Conservation (phyloP, 2,797 vertebrate species). For the Peromyscus eremicus region DNA sequence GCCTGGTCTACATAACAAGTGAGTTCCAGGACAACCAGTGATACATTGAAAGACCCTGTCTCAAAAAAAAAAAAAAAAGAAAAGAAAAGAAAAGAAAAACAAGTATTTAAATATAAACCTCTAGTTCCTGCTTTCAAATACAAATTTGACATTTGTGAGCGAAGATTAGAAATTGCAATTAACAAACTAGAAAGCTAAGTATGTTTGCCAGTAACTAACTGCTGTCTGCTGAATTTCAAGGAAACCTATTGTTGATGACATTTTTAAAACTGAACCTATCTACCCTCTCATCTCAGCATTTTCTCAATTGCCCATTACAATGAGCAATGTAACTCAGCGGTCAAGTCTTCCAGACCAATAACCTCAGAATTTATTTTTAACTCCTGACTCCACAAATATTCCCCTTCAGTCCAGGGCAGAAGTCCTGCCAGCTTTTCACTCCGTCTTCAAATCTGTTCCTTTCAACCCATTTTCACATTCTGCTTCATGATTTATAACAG, state of each 20-base stretch:
- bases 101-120: slow-evolving; percentile 58
- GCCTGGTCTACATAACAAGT: background rate
- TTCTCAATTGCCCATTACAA: slow-evolving; percentile 79
- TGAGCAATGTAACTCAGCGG: slow-evolving; percentile 73
- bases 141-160: slow-evolving; percentile 56
- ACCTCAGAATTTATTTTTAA: slow-evolving; percentile 84
- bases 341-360: slow-evolving; percentile 80
- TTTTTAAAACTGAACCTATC: slow-evolving; percentile 70
- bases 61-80: background rate
- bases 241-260: slow-evolving; percentile 52
- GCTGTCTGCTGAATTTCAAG: slow-evolving; percentile 57
- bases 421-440: slow-evolving; percentile 70
- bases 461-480: slow-evolving; percentile 65
- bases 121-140: slow-evolving; percentile 60
- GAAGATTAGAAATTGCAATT: slow-evolving; percentile 59
- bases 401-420: slow-evolving; percentile 64
- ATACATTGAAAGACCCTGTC: background rate
- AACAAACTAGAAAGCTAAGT: slow-evolving; percentile 60
- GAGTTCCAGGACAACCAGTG: background rate
- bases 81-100: background rate
- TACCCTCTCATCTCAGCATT: slow-evolving; percentile 68
- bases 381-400: slow-evolving; percentile 80
- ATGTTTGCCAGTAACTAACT: slow-evolving; percentile 51
- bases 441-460: slow-evolving; percentile 48
- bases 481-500: slow-evolving; percentile 38